Evolutionary conservation across 2,113 vertebrate genomes (phyloP), one percentile per base, ranked within the genome.

Genomic region (Indicator maculatus): DNA sequence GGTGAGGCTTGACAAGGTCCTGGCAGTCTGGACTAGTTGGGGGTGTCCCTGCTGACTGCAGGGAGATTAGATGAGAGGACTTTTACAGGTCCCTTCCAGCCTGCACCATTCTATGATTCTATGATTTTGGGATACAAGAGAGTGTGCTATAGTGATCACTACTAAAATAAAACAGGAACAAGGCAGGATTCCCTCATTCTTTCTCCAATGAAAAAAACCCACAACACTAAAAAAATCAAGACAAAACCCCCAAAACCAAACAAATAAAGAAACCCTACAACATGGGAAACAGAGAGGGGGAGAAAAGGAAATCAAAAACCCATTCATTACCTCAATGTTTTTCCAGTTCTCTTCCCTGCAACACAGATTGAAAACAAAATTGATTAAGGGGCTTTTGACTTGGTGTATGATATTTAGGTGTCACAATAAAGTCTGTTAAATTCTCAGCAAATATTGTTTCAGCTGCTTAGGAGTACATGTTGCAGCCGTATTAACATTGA

Each of bases 381-480:
- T 44, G 20, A 79, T 63, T 59, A 50, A 85, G n/a, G 26, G 8
- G 6, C 6, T 36, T 87, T 93, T 88, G 63, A 16, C n/a, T 56
- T 63, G 7, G 31, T 65, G 10, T 21, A 31, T 71, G 64, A 93
- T 75, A 88, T 83, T 86, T 52, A 80, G 47, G 47, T 92, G 60
- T 64, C 87, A 88, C 67, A 60, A 73, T 80, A 73, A 76, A 50
- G 72, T 30, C 71, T 87, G 38, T n/a, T 52, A 91, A 93, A 86
- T 74, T 58, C 60, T 89, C 72, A 71, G 55, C 82, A 93, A 93
- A 91, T 83, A 71, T 95, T 95, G 38, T 93, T 95, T 93, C 87
- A 93, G 88, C 89, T 95, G 91, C 64, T 36, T 30, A 30, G 5
- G n/a, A 77, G 16, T 38, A 44, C 16, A 24, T 17, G 86, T 65